These are phyloP conservation scores for Dicentrarchus labrax DNA, from an alignment of 2,113 vertebrate genomes.

Conservation along the genomic window DNA sequence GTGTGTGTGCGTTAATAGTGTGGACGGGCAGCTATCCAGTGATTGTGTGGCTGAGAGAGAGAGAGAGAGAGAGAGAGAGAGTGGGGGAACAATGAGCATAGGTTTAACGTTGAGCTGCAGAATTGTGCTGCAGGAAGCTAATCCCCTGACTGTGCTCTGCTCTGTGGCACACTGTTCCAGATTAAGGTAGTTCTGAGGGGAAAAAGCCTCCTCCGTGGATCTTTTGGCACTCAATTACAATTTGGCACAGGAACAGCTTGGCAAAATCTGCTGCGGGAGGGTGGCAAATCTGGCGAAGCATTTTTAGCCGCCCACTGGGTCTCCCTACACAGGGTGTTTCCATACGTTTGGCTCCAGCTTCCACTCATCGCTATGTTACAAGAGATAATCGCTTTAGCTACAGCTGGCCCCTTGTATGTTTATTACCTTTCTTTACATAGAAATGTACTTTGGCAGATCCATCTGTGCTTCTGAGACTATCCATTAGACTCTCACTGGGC, in stretches of 20 bases:
- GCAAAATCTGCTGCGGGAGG: conserved; percentile 35
- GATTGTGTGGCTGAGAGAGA: conserved; percentile 24
- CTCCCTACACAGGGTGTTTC: conserved; percentile 41
- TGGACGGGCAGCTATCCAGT: conserved; percentile 36
- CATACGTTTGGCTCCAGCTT: conserved; percentile 51
- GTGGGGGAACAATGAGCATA: not conserved
- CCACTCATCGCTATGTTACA: conserved; percentile 22
- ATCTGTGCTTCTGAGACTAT: conserved; percentile 18
- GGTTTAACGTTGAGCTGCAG: conserved; percentile 36
- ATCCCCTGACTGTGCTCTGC: conserved; percentile 52
- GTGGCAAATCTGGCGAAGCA: conserved; percentile 37
- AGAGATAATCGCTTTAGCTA: conserved; percentile 1
- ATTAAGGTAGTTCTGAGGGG: conserved; percentile 53
- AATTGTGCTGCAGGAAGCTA: conserved; percentile 42
- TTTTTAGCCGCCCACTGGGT: conserved; percentile 31
- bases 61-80: not conserved
- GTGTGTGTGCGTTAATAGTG: not conserved
- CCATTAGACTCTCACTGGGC: conserved; percentile 50
- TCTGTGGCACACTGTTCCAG: conserved; percentile 52
- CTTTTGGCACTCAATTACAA: conserved; percentile 52
- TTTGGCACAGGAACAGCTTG: conserved; percentile 57
- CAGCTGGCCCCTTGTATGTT: conserved; percentile 14
- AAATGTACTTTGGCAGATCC: not conserved
- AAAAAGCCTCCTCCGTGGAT: conserved; percentile 24
- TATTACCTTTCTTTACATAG: conserved; percentile 7